A percentile compares a stretch with the other conserved stretches of the same genome.
phyloP scores from a whole-genome alignment of 2,888 invertebrate species.

The Euplexia lucipara region DNA sequence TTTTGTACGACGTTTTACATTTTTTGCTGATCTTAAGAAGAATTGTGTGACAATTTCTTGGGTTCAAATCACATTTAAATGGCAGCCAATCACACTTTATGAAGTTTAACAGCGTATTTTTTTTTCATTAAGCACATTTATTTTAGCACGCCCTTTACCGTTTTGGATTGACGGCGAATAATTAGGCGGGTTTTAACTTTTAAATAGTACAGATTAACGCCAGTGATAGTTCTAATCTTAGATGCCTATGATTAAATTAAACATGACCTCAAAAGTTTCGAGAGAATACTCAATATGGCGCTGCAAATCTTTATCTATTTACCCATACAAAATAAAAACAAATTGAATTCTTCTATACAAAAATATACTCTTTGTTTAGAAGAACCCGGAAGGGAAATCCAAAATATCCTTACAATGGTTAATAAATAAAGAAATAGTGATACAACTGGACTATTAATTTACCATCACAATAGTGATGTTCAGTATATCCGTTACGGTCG shows the following conservation, averaged over 20 bases:
- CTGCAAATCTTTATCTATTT: no score
- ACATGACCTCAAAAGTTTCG: no score
- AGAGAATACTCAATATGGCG: no score
- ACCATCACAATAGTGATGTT: constrained; percentile 43
- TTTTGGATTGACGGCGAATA: neutral
- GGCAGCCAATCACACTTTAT: constrained; percentile 28
- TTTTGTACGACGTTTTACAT: constrained; percentile 48
- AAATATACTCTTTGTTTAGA: neutral
- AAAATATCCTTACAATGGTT: neutral
- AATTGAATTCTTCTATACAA: no score
- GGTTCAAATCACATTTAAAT: constrained; percentile 19
- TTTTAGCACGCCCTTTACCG: neutral
- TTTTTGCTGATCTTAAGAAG: constrained; percentile 47
- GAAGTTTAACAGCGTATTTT: neutral
- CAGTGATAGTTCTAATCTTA: no score
- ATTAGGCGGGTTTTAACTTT: no score
- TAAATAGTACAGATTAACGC: no score
- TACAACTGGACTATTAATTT: constrained; percentile 3
- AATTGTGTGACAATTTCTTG: constrained; percentile 27
- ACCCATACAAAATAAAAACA: neutral
- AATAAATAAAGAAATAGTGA: constrained; percentile 4
- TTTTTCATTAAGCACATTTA: neutral
- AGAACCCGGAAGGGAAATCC: neutral
- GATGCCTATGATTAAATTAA: no score
- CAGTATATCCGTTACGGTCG: constrained; percentile 64